Base-by-base conservation (phyloP, 2,797 vertebrate species). In the Balearica regulorum region DNA sequence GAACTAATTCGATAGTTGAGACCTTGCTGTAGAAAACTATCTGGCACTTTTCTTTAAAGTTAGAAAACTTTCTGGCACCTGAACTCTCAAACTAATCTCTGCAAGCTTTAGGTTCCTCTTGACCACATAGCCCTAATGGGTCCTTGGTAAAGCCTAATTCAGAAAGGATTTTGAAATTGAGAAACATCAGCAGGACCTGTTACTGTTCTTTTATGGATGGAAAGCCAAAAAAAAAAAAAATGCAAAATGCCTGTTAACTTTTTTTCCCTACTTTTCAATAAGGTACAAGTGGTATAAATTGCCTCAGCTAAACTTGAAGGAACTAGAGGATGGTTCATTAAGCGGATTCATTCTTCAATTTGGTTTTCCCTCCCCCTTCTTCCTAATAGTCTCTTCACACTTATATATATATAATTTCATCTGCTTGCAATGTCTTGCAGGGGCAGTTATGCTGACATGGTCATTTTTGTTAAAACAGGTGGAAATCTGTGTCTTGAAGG, bases 281-380 rank as follows among this genome's bases (percentile, higher is more conserved):
- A n/a, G 3, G 7, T 53, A 33, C 0, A 1, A 14, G 16, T n/a
- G 1, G 14, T 16, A 28, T n/a, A 54, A 76, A 84, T 49, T 64
- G 2, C 43, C 72, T 58, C 48, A 80, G 9, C 6, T 61, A 44
- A 72, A 39, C 33, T 31, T 46, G 26, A 16, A 37, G 13, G 18
- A 53, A 29, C 8, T 58, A 37, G 11, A 4, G 4, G 66, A 43
- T 28, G 13, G 19, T 49, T 84, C 2, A 2, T 88, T 66, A 57
- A 6, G 11, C 51, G 7, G 11, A 31, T 46, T 83, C 6, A 46
- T n/a, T 75, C 24, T 78, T 77, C n/a, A 55, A 5, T 51, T 81
- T 72, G 19, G 8, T 49, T 16, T 89, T 93, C 17, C 18, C 11
- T 62, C 5, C 8, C 14, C 15, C 6, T 83, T 92, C 19, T 55